Evolutionary conservation across 1,140 invertebrate species (phyloP), one percentile per base, ranked within the genome.

Genomic region (Apis cerana): DNA sequence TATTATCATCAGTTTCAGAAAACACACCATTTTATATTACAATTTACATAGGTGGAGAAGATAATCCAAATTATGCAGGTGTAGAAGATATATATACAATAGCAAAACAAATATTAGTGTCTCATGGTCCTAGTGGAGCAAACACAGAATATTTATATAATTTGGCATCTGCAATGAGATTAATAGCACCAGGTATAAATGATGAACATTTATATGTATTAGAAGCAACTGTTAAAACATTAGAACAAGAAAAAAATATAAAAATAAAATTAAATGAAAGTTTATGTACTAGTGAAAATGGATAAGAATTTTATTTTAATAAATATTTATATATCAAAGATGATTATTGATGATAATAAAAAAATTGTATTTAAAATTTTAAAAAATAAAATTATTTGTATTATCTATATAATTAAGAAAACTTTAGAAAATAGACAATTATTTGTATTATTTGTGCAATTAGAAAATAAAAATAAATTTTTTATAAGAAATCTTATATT

Each of bases 141-240:
- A 99, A 99, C 92, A 96, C 95, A 61, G 98, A 98, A 85, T 99
- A 99, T 95, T 93, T 99, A 0, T 97, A 97, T 83, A 97, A 98
- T 90, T 94, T 99, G 84, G 97, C 97, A 0, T 94, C 96, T 52
- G 95, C 97, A 0, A 97, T 99, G 96, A 94, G 97, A 86, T 89
- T 94, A 52, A 94, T 98, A 48, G 96, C 96, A 54, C 97, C 97
- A 0, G 94, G 95, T 62, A 94, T 96, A 0, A 80, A 95, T 17
- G 97, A 97, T 90, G 95, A 96, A 15, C 98, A 99, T 94, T 93
- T 99, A 8, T 97, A 96, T 91, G 93, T 95, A 68, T 92, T 99
- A 43, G 98, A 99, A 92, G 91, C 90, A 75, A 95, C 94, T 86
- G 95, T 96, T 58, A 95, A 90, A 86, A 91, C 85, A 82, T 86